Base-by-base conservation (phyloP, 2,888 invertebrate species). In the Mongoloraphidia duomilia region DNA sequence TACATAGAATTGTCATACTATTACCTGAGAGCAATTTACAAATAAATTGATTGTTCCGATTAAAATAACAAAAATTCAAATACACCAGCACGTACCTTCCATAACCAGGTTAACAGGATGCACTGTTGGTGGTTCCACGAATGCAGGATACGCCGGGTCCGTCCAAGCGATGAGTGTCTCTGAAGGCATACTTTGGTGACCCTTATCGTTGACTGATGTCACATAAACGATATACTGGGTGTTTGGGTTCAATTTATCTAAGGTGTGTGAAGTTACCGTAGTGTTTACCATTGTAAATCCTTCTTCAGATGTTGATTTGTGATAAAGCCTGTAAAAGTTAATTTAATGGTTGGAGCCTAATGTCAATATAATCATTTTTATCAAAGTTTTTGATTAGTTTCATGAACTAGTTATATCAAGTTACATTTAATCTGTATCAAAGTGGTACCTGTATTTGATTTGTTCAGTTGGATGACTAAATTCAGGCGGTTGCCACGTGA, bases 91-190 rank as follows among this genome's bases (percentile, higher is more conserved):
- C 26, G 6, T 6, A 26, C 89, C 88, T 68, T 90, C 89, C 49
- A 86, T 79, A 39, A 89, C 81, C 56, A 87, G 71, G 66, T 85
- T 86, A 45, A 84, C 81, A 0, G 89, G 89, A 63, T 88, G 87
- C 41, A 90, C 81, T 0, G 86, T 82, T 0, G 89, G 89, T 1
- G 86, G 82, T 77, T 88, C 88, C 13, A 90, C 88, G 67, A 84
- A 86, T 0, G 89, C 87, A 0, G 89, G 88, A 60, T 87, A 80
- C 0, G 88, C 87, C 0, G 89, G 88, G 65, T 89, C 88, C 8
- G 89, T 89, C 88, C 88, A 89, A 1, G 85, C 87, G 50, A 88
- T 75, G 33, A 90, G 64, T 0, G 86, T 88, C 66, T 90, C 89
- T 0, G 87, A 88, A 1, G 88, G 80, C 58, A 82, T 66, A 9